Base-by-base conservation (phyloP, 2,113 vertebrate genomes). In the Notothenia coriiceps region DNA sequence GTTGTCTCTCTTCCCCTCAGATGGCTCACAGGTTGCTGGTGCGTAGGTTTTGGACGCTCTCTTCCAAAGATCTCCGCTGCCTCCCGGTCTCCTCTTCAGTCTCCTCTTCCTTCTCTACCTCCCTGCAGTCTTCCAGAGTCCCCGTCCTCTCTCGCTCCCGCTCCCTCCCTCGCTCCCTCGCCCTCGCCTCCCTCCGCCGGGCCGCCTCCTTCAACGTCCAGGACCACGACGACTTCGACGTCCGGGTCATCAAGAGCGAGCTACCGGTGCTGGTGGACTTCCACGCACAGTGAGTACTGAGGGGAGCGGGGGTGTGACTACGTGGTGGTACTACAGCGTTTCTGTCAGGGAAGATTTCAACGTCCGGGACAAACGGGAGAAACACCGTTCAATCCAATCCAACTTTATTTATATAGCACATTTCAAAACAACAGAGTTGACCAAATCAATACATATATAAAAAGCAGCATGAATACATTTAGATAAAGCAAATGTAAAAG, bases 251-350 rank as follows among this genome's bases (percentile, higher is more conserved):
- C 87, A 99, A 98, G 77, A 99, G 94, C 66, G 74, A 96, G 1
- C 96, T 96, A 4, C 98, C 98, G 0, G 94, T 99, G 18, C 93
- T 99, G 60, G 94, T 99, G 65, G 98, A 99, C 90, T 99, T 99
- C 85, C 97, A 99, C 0, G 98, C 98, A 0, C 96, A 97, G 98
- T 99, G 94, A 96, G 98, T 97, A 68, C 15, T 9, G 4, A 1
- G 44, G 61, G 51, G 7, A 25, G 61, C 46, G 10, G 22, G 4
- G 22, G 29, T 22, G 9, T 11, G 20, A 17, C 10, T 25, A 18
- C 5, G 5, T 43, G 12, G 57, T 10, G 33, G 15, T 40, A 40
- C 7, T 6, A 7, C 35, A 40, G 1, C 5, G 35, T 40, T 40
- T 40, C 35, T 40, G 35, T 40, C 35, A 1, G 5, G 35, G 35